Evolutionary conservation across 2,113 vertebrate species (phyloP).

Genomic region (Glareola pratincola): DNA sequence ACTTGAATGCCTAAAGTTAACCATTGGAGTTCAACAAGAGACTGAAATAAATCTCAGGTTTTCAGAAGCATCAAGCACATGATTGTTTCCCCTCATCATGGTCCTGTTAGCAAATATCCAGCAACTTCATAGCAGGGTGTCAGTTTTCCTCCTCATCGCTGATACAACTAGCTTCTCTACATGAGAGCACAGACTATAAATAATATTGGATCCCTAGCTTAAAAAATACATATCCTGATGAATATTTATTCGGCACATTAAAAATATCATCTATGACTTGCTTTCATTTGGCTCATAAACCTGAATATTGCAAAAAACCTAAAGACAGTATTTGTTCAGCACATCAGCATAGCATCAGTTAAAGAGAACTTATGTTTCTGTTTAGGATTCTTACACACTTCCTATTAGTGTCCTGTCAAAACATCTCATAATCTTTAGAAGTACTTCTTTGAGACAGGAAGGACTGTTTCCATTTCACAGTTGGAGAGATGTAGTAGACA

Average conservation of each 20-base stretch:
- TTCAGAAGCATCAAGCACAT: not conserved
- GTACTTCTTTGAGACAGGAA: not conserved
- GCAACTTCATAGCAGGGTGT: not conserved
- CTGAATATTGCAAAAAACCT: not conserved
- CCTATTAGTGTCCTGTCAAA: not conserved
- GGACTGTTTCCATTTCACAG: not conserved
- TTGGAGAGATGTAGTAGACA: not conserved
- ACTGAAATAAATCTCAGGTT: not conserved
- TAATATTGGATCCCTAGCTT: constrained; percentile 27
- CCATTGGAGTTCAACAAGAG: not conserved
- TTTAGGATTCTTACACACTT: not conserved
- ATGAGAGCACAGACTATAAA: constrained; percentile 9
- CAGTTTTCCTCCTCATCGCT: not conserved
- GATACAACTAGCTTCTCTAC: not conserved
- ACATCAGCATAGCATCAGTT: not conserved
- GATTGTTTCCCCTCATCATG: not conserved
- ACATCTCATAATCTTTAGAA: not conserved
- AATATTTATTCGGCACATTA: constrained; percentile 50
- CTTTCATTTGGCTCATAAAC: constrained; percentile 43
- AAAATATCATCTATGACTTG: constrained; percentile 1
- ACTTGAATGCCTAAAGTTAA: not conserved
- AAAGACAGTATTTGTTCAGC: constrained; percentile 22
- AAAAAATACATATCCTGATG: constrained; percentile 33
- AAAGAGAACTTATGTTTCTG: not conserved
- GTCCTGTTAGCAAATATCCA: constrained; percentile 13